Base-by-base conservation (phyloP, 2,888 invertebrate species). In the Scaptomyza parva region DNA sequence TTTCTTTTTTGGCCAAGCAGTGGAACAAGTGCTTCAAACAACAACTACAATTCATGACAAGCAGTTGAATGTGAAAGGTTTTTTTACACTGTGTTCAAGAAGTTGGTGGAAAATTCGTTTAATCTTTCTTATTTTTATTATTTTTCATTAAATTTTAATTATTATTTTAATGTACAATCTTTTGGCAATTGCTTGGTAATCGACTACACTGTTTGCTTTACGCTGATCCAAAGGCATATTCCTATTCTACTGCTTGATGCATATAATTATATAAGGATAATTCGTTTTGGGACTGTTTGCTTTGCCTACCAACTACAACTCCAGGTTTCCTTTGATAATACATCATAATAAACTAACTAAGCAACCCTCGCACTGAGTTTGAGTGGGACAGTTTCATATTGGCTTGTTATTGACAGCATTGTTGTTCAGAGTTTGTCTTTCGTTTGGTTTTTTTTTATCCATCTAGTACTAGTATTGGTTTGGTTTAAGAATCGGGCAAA, bases 321-420 rank as follows among this genome's bases (percentile, higher is more conserved):
- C n/a, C n/a, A n/a, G 22, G 22, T 22, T 22, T 22, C 7, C 30
- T 30, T 30, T 30, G 5, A 2, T 28, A 11, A 30, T 12, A 6
- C 9, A 8, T 12, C 0, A 1, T 7, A 6, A 8, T 12, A 11
- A 0, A 39, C 7, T 45, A 11, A 14, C 59, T 0, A 8, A 35
- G 3, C 64, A 0, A 4, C 51, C 53, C 57, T 67, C 80, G 74
- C 47, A 47, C 14, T 33, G 20, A 33, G 54, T 14, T 35, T 18
- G 30, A 44, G 59, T 44, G 66, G 69, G 69, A 52, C 52, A 66
- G 64, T 44, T 74, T 61, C 70, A 78, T 84, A 74, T 81, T 85
- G 82, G 76, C 69, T 61, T 78, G 68, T 69, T 85, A 82, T 85
- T 82, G 82, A 81, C 82, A 82, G 79, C 79, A 68, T 78, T 76